A percentile compares a stretch with the other conserved stretches of the same genome.
These are phyloP conservation scores for Aramus guarauna DNA, from an alignment of 2,113 vertebrate genomes.

Conservation along the genomic window DNA sequence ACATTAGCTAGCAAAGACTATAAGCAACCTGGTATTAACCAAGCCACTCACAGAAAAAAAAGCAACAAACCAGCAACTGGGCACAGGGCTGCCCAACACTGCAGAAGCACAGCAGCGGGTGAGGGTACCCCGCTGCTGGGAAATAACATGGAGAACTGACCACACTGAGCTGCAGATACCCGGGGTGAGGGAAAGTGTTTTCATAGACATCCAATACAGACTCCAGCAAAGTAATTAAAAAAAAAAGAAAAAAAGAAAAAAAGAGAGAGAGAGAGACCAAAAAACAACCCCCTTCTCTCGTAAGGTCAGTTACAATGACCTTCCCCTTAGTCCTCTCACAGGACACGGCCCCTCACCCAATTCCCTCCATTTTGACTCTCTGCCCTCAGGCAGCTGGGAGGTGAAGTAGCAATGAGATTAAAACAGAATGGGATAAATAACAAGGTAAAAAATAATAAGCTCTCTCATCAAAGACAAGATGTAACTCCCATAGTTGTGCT, in stretches of 20 bases:
- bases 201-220: background rate
- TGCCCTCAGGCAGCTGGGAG: background rate
- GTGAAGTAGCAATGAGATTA: background rate
- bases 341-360: fast-evolving
- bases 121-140: background rate
- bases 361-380: background rate
- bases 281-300: background rate
- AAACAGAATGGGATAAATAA: background rate
- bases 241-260: background rate
- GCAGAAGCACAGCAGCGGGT: fast-evolving
- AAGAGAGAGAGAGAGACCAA: no score
- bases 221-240: background rate
- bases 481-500: background rate
- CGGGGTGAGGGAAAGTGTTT: background rate
- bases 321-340: background rate
- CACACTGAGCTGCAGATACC: background rate
- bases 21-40: background rate
- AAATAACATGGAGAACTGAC: background rate
- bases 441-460: background rate
- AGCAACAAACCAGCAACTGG: background rate
- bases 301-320: background rate
- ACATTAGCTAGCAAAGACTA: background rate
- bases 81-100: background rate
- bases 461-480: background rate
- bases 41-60: background rate